Base-by-base conservation (phyloP, 92 coral and sea anemone genomes). In the Scolanthus callimorphus region DNA sequence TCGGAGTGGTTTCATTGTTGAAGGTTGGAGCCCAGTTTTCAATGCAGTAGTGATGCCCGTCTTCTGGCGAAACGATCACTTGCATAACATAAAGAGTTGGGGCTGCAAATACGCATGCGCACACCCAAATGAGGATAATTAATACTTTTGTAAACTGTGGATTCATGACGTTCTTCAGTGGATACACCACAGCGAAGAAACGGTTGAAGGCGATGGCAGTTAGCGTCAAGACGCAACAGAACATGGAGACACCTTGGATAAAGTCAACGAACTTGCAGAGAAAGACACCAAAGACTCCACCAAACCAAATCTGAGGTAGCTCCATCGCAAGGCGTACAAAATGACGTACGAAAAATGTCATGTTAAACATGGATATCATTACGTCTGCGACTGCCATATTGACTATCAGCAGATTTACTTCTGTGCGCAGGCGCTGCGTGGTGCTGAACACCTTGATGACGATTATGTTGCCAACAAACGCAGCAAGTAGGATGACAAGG, bases 201-300 rank as follows among this genome's bases (percentile, higher is more conserved):
- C 97, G 85, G 60, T 92, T 90, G 27, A 84, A 75, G 11, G 97
- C 97, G 17, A 91, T 88, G 17, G 85, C 82, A 11, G 84, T 67
- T 70, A 91, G 82, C 0, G 94, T 79, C 31, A 92, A 55, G 25
- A 90, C 82, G 13, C 97, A 88, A 57, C 96, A 83, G 43, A 81
- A 72, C 31, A 78, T 71, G 31, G 90, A 83, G 11, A 82, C 31
- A 0, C 89, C 89, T 55, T 69, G 78, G 13, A 86, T 52, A 62
- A 83, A 73, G 31, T 28, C 56, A 12, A 62, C 49, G 22, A 63
- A 24, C 31, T 73, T 69, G 61, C 95, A 86, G 17, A 76, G 44
- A 23, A 82, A 53, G n/a, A 25, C 51, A 3, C 95, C 89, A 23
- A 55, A 57, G 25, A 29, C 25, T 10, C 89, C 86, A 3, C 71